Evolutionary conservation across 1,140 invertebrate genomes (phyloP).

Genomic region (Temnothorax longispinosus): DNA sequence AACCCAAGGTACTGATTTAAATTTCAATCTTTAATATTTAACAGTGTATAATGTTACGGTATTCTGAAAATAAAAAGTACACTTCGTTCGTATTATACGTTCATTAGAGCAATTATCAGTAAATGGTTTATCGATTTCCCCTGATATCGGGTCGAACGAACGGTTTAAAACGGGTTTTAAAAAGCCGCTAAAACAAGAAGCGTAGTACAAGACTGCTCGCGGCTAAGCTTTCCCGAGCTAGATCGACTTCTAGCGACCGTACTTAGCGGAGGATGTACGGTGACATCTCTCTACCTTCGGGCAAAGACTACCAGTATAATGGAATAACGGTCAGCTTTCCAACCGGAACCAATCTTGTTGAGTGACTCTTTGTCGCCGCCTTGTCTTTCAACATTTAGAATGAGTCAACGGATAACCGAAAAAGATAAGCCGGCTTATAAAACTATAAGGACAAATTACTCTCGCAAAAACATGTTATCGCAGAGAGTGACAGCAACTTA

Average conservation of each 20-base stretch:
- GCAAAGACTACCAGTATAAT: conserved; percentile 35
- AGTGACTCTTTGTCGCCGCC: conserved; percentile 51
- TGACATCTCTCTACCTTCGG: conserved; percentile 64
- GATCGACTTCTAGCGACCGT: not conserved
- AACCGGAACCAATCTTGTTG: conserved; percentile 48
- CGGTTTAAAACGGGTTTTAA: conserved; percentile 10
- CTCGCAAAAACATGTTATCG: not conserved
- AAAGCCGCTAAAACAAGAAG: not conserved
- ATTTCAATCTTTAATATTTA: too few species aligned
- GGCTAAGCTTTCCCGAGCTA: conserved; percentile 36
- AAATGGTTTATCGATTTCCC: not conserved
- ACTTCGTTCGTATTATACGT: not conserved
- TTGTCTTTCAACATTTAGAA: conserved; percentile 46
- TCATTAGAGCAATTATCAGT: not conserved
- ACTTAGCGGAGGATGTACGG: conserved; percentile 11
- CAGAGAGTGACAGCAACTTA: not conserved
- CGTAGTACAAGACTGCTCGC: not conserved
- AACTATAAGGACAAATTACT: not conserved
- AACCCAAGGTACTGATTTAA: too few species aligned
- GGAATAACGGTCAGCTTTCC: conserved; percentile 51
- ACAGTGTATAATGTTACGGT: not conserved
- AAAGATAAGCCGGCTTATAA: not conserved
- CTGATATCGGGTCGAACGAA: not conserved
- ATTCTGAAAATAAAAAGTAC: not conserved
- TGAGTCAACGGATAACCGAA: conserved; percentile 32